A percentile compares a stretch with the other conserved stretches of the same genome.
These are phyloP conservation scores for Ophioninae sp. DNA, from an alignment of 2,888 invertebrate species.

Conservation along the genomic window DNA sequence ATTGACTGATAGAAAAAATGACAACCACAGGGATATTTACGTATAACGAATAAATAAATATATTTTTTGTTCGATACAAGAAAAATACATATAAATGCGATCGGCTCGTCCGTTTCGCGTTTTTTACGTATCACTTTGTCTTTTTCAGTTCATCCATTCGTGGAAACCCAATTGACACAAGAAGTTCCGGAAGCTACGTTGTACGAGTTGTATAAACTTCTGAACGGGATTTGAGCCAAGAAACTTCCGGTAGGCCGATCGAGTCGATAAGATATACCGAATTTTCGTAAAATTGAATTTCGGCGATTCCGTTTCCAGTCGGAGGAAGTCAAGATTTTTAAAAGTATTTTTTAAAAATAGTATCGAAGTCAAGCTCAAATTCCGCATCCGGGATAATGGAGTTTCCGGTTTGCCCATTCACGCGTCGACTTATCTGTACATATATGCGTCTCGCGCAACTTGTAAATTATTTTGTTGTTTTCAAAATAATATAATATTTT, in stretches of 20 bases:
- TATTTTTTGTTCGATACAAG: background rate
- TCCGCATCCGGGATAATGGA: background rate
- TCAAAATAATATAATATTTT: conserved; percentile 39
- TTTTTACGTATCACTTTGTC: background rate
- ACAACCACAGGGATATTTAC: background rate
- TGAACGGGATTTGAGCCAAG: conserved; percentile 58
- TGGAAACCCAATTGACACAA: conserved; percentile 61
- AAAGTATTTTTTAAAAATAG: background rate
- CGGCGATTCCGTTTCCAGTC: background rate
- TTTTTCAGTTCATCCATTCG: conserved; percentile 68
- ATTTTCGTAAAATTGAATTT: background rate
- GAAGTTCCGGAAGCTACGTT: conserved; percentile 67
- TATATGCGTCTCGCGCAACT: conserved; percentile 19
- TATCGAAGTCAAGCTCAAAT: background rate
- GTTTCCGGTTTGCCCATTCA: background rate
- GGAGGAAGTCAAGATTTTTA: background rate
- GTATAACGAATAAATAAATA: background rate
- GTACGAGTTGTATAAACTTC: conserved; percentile 71
- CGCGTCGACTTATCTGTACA: conserved; percentile 27
- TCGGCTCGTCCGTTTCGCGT: background rate
- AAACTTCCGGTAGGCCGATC: background rate
- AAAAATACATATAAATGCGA: background rate
- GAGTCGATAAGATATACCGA: background rate
- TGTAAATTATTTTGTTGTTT: conserved; percentile 35
- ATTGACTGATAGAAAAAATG: no score